Conservation (phyloP, 2,797 vertebrate genomes). For the Rhabdomys pumilio region DNA sequence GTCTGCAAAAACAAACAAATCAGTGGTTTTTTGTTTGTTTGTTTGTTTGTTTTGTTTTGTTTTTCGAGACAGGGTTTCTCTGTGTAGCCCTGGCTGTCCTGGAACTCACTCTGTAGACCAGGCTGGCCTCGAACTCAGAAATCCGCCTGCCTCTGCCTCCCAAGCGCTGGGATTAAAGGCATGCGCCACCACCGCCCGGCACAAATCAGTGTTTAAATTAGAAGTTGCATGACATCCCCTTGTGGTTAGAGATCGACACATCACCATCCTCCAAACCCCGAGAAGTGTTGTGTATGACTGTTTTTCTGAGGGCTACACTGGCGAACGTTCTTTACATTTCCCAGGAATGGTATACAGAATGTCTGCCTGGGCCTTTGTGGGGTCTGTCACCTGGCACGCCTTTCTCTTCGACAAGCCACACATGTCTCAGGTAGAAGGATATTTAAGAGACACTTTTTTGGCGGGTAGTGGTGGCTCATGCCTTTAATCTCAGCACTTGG, state of each 20-base stretch:
- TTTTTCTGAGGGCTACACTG: neutral
- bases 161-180: too few species aligned
- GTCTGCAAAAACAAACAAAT: constrained; percentile 46
- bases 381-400: neutral
- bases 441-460: constrained; percentile 63
- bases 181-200: too few species aligned
- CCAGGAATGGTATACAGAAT: neutral
- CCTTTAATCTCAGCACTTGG: too few species aligned
- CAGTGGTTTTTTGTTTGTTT: neutral
- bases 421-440: constrained; percentile 40
- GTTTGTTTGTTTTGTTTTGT: too few species aligned
- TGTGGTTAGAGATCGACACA: neutral
- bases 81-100: too few species aligned
- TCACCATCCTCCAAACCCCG: neutral
- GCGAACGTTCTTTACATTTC: neutral
- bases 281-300: neutral
- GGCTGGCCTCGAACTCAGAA: too few species aligned
- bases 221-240: neutral
- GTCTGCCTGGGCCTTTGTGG: constrained; percentile 24
- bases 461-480: too few species aligned
- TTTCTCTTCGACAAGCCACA: constrained; percentile 50
- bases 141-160: too few species aligned
- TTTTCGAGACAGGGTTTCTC: too few species aligned
- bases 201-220: constrained; percentile 49
- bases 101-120: too few species aligned